These are phyloP conservation scores for Periphyllus acericola DNA, from an alignment of 2,888 invertebrate species.

Conservation along the genomic window DNA sequence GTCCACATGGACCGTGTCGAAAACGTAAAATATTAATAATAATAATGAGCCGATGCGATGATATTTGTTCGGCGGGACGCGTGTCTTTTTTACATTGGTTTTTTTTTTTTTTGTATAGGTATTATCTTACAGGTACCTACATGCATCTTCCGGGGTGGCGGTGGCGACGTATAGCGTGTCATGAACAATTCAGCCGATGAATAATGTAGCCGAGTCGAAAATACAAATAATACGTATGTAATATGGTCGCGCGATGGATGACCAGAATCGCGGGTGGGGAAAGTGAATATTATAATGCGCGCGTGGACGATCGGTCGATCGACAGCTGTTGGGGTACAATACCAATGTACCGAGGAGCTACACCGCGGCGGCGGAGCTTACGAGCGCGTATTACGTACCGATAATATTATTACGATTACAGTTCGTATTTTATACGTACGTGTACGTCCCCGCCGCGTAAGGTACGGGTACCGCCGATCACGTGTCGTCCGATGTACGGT, in stretches of 20 bases:
- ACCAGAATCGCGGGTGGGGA: neutral
- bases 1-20: no score
- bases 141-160: neutral
- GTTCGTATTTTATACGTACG: no score
- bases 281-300: neutral
- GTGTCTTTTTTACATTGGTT: neutral
- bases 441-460: no score
- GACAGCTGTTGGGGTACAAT: neutral
- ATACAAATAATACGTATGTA: no score
- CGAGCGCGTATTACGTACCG: no score
- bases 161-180: neutral
- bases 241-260: neutral
- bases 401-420: no score
- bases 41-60: neutral
- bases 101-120: neutral
- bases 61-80: neutral
- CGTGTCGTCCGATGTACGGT: slow-evolving; percentile 14
- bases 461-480: neutral
- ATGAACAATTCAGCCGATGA: neutral
- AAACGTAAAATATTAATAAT: no score
- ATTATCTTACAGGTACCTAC: no score
- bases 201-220: neutral
- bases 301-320: neutral
- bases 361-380: neutral
- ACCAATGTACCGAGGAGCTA: neutral